Base-by-base conservation (phyloP, 2,888 invertebrate genomes). In the Nymphalis polychloros region DNA sequence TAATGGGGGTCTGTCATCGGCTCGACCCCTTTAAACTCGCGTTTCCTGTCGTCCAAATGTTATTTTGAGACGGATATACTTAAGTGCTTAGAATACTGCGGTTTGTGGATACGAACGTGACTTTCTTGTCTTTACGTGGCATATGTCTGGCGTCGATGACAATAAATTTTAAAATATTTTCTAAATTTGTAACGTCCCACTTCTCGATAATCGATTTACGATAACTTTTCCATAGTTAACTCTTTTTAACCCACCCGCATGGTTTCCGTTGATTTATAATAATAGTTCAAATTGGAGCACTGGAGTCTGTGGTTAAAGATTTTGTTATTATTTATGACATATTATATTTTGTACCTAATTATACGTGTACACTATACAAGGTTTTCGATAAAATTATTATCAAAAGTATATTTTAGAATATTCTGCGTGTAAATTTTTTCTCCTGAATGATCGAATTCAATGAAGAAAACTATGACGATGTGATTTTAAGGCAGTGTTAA, bases 1-100 rank as follows among this genome's bases (percentile, higher is more conserved):
- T 91, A 91, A 92, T 92, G 86, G 88, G 85, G 81, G 81, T 87
- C 85, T 87, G 89, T 91, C 91, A 84, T 85, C 89, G 81, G 72
- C 76, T 70, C 84, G 85, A 87, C 85, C 87, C 87, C 86, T 87
- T 88, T 86, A 86, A 88, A 88, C 85, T 83, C 82, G 79, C 84
- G 81, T 86, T 89, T 90, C 90, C 89, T 84, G 85, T 78, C 85
- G 81, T 81, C 78, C 72, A 80, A 75, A 77, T 77, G 78, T 76
- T 75, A 77, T 76, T 76, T 76, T 69, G 74, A 77, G 76, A 75
- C 78, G 78, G 77, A 77, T 77, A 76, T 74, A 68, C 75, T 74
- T 76, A 74, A 76, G 77, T 72, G 72, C 66, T 72, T 69, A 72
- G 73, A 76, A 72, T 71, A 71, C 69, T 67, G 66, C 63, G 72